Conservation (phyloP, 2,797 vertebrate genomes). For the Peromyscus aztecus region DNA sequence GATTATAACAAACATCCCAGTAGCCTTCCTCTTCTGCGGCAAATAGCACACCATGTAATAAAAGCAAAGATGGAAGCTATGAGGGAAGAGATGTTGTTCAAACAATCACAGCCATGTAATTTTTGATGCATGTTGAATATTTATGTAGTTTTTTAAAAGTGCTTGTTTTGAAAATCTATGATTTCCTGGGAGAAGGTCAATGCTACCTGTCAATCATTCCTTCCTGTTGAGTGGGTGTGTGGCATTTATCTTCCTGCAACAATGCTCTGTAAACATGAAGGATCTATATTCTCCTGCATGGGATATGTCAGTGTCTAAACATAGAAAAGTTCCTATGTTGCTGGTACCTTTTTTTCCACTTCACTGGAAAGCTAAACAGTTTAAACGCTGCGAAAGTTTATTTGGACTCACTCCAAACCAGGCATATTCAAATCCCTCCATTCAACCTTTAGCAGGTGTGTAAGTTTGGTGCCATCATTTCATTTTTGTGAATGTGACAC, state of each 20-base stretch:
- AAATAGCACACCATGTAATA: conserved; percentile 11
- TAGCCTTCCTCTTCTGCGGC: conserved; percentile 54
- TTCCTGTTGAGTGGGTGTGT: conserved; percentile 22
- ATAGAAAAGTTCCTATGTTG: conserved; percentile 42
- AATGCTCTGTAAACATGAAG: conserved; percentile 12
- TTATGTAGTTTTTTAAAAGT: conserved; percentile 72
- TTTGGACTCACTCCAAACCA: not conserved
- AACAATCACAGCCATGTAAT: conserved; percentile 53
- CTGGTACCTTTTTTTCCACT: not conserved
- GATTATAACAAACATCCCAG: conserved; percentile 75
- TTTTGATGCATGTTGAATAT: conserved; percentile 54
- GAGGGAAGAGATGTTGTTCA: conserved; percentile 68
- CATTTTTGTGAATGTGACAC: not conserved
- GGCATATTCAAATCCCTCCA: not conserved
- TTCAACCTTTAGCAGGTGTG: not conserved
- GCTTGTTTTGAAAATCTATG: conserved; percentile 74
- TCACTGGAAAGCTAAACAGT: conserved; percentile 17
- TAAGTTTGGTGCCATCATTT: not conserved
- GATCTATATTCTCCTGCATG: not conserved
- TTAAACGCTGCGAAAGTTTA: conserved; percentile 41
- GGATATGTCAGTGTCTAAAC: not conserved
- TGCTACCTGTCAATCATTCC: conserved; percentile 63
- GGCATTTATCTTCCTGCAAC: conserved; percentile 43
- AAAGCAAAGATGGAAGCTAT: conserved; percentile 44
- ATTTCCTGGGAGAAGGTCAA: conserved; percentile 72